Conservation (phyloP, 2,888 invertebrate species). For the Mythimna impura region DNA sequence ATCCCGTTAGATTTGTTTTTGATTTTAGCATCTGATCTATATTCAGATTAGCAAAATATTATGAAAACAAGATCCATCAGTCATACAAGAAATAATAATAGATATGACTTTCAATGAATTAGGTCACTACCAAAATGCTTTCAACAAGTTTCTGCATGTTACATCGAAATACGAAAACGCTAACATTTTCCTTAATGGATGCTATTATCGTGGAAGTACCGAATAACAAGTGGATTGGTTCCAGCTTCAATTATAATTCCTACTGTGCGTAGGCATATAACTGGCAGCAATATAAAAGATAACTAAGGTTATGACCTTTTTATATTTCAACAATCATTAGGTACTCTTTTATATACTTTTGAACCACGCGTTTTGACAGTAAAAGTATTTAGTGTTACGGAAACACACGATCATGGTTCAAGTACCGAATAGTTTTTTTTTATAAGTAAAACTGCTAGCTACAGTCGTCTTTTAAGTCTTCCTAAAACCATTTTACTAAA, state of each 20-base stretch:
- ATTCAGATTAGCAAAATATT: neutral
- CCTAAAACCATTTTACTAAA: neutral
- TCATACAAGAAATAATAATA: neutral
- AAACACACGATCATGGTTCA: slow-evolving; percentile 12
- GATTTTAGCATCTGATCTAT: neutral
- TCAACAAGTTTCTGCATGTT: slow-evolving; percentile 53
- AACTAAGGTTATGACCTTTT: slow-evolving; percentile 51
- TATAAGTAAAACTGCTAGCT: neutral
- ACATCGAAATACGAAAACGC: slow-evolving; percentile 34
- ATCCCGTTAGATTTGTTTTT: neutral
- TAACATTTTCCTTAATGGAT: slow-evolving; percentile 60
- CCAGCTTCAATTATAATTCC: slow-evolving; percentile 64
- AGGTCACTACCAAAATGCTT: slow-evolving; percentile 14
- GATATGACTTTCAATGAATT: slow-evolving; percentile 14
- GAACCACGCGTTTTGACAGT: slow-evolving; percentile 33
- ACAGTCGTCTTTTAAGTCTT: neutral
- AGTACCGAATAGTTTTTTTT: neutral
- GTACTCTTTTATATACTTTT: slow-evolving; percentile 36
- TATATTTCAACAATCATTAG: slow-evolving; percentile 46
- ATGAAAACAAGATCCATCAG: neutral
- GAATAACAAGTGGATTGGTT: slow-evolving; percentile 68
- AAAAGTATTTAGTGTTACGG: slow-evolving; percentile 18
- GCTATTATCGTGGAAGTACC: slow-evolving; percentile 63
- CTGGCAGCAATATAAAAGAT: slow-evolving; percentile 43
- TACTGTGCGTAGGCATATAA: slow-evolving; percentile 48